Conservation (phyloP, 2,888 invertebrate genomes). For the Apamea anceps region DNA sequence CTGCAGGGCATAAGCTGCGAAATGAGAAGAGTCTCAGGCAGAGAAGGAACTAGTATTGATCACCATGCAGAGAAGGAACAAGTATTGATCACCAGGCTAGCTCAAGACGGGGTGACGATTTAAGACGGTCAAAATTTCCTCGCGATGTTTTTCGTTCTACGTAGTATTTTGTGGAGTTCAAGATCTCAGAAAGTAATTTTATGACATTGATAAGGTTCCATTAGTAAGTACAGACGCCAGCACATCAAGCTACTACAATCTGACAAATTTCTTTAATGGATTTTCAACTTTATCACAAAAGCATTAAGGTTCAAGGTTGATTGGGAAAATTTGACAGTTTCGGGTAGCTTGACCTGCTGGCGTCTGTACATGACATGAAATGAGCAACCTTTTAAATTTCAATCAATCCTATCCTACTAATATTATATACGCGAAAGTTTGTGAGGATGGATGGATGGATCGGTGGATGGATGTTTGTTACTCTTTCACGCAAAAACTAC, state of each 20-base stretch:
- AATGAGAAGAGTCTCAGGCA: too few relatives aligned
- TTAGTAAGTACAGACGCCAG: too few relatives aligned
- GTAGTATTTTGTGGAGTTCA: background rate
- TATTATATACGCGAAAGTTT: too few relatives aligned
- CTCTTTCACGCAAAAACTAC: too few relatives aligned
- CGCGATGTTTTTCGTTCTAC: background rate
- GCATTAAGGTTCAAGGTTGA: too few relatives aligned
- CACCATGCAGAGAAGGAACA: background rate
- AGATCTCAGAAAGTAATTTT: background rate
- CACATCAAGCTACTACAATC: too few relatives aligned
- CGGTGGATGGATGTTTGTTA: too few relatives aligned
- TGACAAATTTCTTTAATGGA: too few relatives aligned
- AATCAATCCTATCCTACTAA: background rate
- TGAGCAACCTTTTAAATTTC: background rate
- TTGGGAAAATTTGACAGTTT: too few relatives aligned
- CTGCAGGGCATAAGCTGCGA: background rate
- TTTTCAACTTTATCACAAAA: too few relatives aligned
- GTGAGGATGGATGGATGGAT: too few relatives aligned
- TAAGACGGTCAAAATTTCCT: background rate
- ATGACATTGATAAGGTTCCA: background rate
- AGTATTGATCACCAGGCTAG: background rate
- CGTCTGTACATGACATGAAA: background rate
- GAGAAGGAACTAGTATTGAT: background rate
- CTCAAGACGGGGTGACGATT: background rate
- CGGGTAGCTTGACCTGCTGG: too few relatives aligned